Conservation (phyloP, 2,888 invertebrate genomes). For the Monoplex corrugatus region DNA sequence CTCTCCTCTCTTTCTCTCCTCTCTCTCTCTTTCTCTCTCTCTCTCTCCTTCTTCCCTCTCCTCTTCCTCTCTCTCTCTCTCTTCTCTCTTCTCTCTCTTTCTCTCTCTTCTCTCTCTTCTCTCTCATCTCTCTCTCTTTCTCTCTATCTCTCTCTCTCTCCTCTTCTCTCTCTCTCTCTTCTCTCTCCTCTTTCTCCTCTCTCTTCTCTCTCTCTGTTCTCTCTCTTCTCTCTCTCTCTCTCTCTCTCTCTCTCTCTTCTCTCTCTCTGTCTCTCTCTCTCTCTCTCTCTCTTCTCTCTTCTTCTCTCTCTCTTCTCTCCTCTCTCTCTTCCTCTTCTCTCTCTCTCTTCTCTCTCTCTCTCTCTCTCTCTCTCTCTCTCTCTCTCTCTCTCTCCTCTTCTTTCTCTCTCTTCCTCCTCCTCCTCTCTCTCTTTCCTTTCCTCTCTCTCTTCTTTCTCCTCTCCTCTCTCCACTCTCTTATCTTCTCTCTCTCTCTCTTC, state of each 20-base stretch:
- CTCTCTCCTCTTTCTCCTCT: too few species aligned
- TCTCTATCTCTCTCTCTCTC: neutral
- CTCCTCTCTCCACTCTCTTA: too few species aligned
- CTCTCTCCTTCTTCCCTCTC: too few species aligned
- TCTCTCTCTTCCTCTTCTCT: neutral
- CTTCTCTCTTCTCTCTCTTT: neutral
- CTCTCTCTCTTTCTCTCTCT: too few species aligned
- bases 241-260: neutral
- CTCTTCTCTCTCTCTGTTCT: too few species aligned
- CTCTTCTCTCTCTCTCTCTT: too few species aligned
- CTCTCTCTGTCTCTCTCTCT: neutral
- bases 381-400: neutral
- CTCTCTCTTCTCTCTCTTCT: slow-evolving; percentile 21
- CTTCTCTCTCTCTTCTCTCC: neutral
- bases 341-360: neutral
- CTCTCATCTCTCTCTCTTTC: neutral
- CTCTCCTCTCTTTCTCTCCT: too few species aligned
- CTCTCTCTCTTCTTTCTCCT: too few species aligned
- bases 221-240: neutral
- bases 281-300: neutral
- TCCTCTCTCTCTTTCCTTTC: too few species aligned
- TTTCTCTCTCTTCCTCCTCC: too few species aligned
- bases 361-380: neutral
- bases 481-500: too few species aligned
- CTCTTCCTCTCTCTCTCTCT: neutral